Evolutionary conservation across 2,113 vertebrate species (phyloP), one percentile per base, ranked within the genome.

Genomic region (Catharus fuscescens): DNA sequence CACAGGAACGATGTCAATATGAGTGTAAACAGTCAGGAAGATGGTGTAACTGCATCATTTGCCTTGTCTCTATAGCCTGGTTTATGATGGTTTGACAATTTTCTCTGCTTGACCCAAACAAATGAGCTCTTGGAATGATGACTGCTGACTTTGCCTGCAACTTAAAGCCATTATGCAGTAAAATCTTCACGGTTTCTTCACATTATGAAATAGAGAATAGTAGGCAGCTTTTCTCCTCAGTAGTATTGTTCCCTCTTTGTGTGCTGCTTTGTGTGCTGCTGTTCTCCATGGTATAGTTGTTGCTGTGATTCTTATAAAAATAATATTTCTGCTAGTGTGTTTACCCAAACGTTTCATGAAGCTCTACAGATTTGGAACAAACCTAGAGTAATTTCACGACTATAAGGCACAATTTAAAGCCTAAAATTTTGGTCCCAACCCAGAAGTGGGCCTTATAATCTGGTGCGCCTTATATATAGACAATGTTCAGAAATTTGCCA

Each of bases 91-190:
- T 71, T 72, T 86, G 77, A 61, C 4, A 1, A 92, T 94, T 94
- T 89, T 96, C 88, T 82, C 94, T 92, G 67, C 82, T 96, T 93
- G 94, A 93, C 85, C 88, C 84, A 95, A 93, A 93, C 48, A 94
- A 95, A 93, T 95, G 76, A 93, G 76, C 53, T 82, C 57, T 79
- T 88, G 65, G 31, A 88, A 74, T 54, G 48, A 72, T 38, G n/a
- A 62, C 78, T 92, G 85, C 77, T 93, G 88, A 72, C 36, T 93
- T 86, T 89, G 80, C 62, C 69, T 92, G 80, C 48, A 65, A 78
- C 67, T 86, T 96, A 80, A 76, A 40, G 29, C 32, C 59, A 70
- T 94, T 94, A 92, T 81, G 71, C 45, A 89, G 29, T 47, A 73
- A 92, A 94, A 16, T 78, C 47, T 84, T 31, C 73, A 86, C 3